Evolutionary conservation across 2,797 vertebrate species (phyloP), one percentile per base, ranked within the genome.

Genomic region (Poeciliopsis presidionis): DNA sequence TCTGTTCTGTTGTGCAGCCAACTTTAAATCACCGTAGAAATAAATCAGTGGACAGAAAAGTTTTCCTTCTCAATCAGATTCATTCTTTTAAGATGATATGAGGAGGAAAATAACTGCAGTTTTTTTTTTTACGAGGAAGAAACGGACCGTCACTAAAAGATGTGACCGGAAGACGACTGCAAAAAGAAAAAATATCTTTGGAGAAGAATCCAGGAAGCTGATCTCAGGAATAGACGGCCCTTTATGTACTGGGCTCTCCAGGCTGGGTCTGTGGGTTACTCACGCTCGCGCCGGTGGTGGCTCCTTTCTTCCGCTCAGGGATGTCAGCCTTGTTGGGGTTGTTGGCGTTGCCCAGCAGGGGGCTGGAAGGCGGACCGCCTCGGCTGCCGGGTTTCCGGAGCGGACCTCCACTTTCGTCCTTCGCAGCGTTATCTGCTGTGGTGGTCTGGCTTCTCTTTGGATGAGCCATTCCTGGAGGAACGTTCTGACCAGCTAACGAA

Each of bases 261-360:
- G 20, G 18, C 25, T 59, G 7, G 46, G 30, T 33, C 36, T 13
- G 61, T 36, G 33, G 43, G 41, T 47, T 5, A 80, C 83, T 98
- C 95, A 99, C 98, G 76, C 94, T 97, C n/a, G 97, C 96, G 63
- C 95, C 94, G 69, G 96, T 95, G 89, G 96, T 94, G 2, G 95
- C 96, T 81, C 96, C 96, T 92, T 97, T 98, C 95, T 98, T 98
- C 87, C 97, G 97, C 74, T 99, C 98, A 1, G 97, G 98, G 94
- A 99, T 98, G 93, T 99, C 98, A 0, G 98, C 97, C 93, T 99
- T 99, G 93, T 99, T 99, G 89, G 98, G 98, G 91, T 99, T 99
- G 95, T 96, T 97, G 86, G 98, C 97, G 45, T 96, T 99, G 84
- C 98, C 98, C 85, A 99, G 96, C 94, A 98, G 94, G 1, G 98